Conservation (phyloP, 2,797 vertebrate species). For the Fistularia commersonii region DNA sequence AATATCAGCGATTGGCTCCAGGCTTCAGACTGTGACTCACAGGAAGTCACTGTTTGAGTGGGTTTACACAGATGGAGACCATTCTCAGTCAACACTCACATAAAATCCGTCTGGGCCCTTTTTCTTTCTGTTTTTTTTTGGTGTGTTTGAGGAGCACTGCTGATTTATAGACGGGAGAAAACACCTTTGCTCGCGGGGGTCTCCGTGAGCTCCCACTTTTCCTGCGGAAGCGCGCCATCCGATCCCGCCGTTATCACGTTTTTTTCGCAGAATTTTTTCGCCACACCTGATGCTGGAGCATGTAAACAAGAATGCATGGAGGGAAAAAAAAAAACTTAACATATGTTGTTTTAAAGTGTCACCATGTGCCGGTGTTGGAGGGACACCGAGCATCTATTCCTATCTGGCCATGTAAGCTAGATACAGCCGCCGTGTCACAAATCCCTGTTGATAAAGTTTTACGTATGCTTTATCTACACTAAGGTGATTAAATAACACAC, state of each 20-base stretch:
- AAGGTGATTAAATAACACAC: too few relatives aligned
- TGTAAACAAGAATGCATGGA: too few relatives aligned
- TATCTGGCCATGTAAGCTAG: too few relatives aligned
- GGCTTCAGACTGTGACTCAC: conserved; percentile 70
- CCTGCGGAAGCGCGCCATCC: too few relatives aligned
- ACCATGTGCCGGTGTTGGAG: conserved; percentile 4
- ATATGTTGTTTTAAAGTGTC: conserved; percentile 55
- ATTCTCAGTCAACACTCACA: conserved; percentile 81
- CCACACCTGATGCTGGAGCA: too few relatives aligned
- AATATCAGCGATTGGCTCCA: conserved; percentile 60
- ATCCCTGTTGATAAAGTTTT: too few relatives aligned
- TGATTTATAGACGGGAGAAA: conserved; percentile 29
- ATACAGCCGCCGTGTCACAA: too few relatives aligned
- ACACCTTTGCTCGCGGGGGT: conserved; percentile 38
- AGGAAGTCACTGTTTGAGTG: conserved; percentile 80
- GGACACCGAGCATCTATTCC: not conserved
- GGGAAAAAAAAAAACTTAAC: conserved; percentile 43
- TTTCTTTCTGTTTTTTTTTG: conserved; percentile 45
- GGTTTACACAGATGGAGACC: conserved; percentile 84
- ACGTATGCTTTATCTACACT: too few relatives aligned
- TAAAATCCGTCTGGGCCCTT: conserved; percentile 71
- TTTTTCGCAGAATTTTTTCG: too few relatives aligned
- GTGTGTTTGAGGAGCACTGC: conserved; percentile 54
- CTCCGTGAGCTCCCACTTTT: conserved; percentile 25
- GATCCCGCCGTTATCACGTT: too few relatives aligned